phyloP scores from a whole-genome alignment of 2,113 vertebrate species.

The Epinephelus fuscoguttatus region DNA sequence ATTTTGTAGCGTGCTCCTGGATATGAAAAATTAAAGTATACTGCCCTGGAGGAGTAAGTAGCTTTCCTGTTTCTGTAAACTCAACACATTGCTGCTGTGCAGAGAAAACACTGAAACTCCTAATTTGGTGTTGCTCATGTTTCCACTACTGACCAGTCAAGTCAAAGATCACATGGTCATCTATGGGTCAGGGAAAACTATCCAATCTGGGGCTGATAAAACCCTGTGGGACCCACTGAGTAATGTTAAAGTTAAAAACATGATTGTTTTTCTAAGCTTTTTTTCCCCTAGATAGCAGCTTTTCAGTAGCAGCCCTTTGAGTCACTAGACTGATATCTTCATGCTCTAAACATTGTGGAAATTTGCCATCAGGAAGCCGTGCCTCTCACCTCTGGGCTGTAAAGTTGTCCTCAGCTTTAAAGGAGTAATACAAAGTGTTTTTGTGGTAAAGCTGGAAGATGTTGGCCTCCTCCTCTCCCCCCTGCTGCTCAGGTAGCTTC shows the following conservation, averaged over 20 bases:
- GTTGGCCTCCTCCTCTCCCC: slow-evolving; percentile 83
- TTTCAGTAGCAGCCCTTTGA: neutral
- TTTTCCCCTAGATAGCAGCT: neutral
- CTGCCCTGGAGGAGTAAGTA: neutral
- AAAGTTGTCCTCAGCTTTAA: slow-evolving; percentile 90
- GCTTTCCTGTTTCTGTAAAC: neutral
- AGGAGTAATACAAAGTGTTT: slow-evolving; percentile 95
- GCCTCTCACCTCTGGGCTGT: slow-evolving; percentile 91
- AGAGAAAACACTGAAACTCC: neutral
- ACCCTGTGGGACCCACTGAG: neutral
- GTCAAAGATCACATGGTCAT: neutral
- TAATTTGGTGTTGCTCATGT: neutral
- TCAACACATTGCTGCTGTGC: neutral
- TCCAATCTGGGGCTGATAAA: neutral
- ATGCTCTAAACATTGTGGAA: neutral
- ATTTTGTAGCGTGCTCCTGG: neutral
- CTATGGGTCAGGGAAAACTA: neutral
- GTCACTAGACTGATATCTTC: neutral
- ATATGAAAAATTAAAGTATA: neutral
- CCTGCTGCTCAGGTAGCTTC: slow-evolving; percentile 86
- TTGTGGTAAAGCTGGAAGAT: slow-evolving; percentile 98
- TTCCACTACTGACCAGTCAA: neutral
- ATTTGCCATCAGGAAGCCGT: neutral
- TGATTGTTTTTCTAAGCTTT: neutral
- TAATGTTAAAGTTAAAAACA: neutral